phyloP scores from a whole-genome alignment of 2,797 vertebrate species.

The Nyctalus aviator region DNA sequence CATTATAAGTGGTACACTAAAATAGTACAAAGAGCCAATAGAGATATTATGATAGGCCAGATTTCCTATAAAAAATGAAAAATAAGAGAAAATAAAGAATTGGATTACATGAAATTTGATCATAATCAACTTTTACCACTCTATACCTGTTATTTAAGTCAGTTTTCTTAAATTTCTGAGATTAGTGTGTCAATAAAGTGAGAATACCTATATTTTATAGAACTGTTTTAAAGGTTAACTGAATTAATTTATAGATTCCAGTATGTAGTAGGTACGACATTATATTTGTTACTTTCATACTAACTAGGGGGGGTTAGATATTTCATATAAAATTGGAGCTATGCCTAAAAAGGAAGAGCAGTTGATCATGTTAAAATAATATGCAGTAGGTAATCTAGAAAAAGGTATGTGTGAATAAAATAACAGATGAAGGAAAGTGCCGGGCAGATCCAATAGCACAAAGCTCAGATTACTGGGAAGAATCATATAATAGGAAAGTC shows the following conservation, averaged over 20 bases:
- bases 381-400: neutral
- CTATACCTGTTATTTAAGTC: neutral
- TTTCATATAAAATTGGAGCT: neutral
- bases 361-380: neutral
- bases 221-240: neutral
- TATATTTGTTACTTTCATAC: neutral
- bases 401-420: neutral
- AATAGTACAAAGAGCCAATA: conserved; percentile 12
- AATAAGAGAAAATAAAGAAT: neutral
- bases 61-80: neutral
- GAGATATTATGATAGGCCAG: neutral
- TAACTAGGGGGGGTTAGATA: neutral
- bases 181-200: conserved; percentile 20
- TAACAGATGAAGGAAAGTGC: neutral
- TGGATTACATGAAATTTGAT: neutral
- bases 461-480: neutral
- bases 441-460: neutral
- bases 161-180: neutral
- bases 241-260: neutral
- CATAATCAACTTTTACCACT: neutral
- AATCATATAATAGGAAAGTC: neutral
- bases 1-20: neutral
- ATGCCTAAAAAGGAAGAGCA: neutral
- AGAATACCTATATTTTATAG: neutral
- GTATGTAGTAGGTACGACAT: neutral